Evolutionary conservation across 2,888 invertebrate species (phyloP).

Genomic region (Heliothis peltigera): DNA sequence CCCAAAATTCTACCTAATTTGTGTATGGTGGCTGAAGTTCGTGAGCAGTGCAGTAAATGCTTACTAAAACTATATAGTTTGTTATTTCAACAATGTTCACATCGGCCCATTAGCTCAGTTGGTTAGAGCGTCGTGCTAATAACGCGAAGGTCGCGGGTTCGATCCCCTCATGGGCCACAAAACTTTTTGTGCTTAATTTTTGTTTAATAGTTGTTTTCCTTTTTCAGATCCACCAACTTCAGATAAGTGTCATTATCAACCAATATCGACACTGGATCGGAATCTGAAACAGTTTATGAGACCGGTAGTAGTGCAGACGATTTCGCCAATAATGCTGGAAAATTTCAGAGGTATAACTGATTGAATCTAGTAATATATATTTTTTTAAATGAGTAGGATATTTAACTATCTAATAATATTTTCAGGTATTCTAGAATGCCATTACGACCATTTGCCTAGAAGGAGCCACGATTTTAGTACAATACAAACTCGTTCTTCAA

Average conservation of each 20-base stretch:
- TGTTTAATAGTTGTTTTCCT: too few species aligned
- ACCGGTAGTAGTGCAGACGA: constrained; percentile 85
- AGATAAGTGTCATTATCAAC: constrained; percentile 88
- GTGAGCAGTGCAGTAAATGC: background rate
- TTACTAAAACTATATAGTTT: background rate
- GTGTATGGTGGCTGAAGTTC: too few species aligned
- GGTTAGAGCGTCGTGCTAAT: constrained; percentile 94
- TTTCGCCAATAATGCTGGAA: constrained; percentile 89
- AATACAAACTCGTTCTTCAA: constrained; percentile 70
- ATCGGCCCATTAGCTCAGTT: constrained; percentile 93
- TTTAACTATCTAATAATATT: background rate
- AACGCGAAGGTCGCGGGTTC: constrained; percentile 94
- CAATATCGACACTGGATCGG: constrained; percentile 85
- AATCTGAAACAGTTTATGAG: constrained; percentile 88
- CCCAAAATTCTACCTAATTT: too few species aligned
- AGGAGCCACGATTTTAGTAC: constrained; percentile 79
- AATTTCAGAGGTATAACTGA: constrained; percentile 87
- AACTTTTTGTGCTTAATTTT: constrained; percentile 63
- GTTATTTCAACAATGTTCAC: accelerated
- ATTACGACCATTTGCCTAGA: constrained; percentile 91
- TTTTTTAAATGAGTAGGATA: background rate
- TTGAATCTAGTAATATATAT: background rate
- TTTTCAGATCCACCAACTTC: constrained; percentile 85
- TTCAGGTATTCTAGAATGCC: constrained; percentile 89
- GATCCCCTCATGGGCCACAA: constrained; percentile 93